These are phyloP conservation scores for Uria lomvia DNA, from an alignment of 2,113 vertebrate genomes.

Conservation along the genomic window DNA sequence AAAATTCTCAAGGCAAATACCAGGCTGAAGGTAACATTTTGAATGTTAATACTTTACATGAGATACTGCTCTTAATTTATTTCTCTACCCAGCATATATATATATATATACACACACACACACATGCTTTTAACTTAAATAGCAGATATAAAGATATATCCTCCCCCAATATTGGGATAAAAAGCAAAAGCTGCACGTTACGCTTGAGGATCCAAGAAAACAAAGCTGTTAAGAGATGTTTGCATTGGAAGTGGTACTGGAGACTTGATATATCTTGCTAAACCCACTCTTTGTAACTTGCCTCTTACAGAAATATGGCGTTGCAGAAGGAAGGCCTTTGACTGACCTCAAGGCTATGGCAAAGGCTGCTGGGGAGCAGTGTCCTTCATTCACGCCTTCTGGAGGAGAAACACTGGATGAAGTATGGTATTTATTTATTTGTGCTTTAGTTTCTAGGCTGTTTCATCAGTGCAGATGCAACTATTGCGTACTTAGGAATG, in stretches of 20 bases:
- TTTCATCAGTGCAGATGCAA: not conserved
- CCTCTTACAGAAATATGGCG: conserved; percentile 83
- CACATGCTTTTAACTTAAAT: not conserved
- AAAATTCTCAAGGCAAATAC: not conserved
- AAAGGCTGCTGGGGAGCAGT: conserved; percentile 83
- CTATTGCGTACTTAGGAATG: not conserved
- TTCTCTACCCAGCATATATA: not conserved
- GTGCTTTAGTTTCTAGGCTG: not conserved
- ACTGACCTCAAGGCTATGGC: conserved; percentile 90
- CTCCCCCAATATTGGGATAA: not conserved
- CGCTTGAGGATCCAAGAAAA: not conserved
- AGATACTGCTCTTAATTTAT: not conserved
- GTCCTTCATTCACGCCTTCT: conserved; percentile 85
- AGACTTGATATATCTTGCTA: not conserved
- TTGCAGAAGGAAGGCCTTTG: conserved; percentile 86
- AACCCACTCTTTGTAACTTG: not conserved
- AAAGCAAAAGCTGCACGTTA: not conserved
- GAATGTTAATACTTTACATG: not conserved
- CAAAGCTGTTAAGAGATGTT: not conserved
- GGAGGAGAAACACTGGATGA: conserved; percentile 91
- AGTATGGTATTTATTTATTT: conserved; percentile 71
- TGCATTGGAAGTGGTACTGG: not conserved
- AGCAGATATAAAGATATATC: not conserved
- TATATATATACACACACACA: too few relatives aligned
- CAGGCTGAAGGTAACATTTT: not conserved